Percentiles rank a stretch among this genome's conserved stretches.
These are phyloP conservation scores for Lasius fuliginosus DNA, from an alignment of 2,888 invertebrate species.

Conservation along the genomic window DNA sequence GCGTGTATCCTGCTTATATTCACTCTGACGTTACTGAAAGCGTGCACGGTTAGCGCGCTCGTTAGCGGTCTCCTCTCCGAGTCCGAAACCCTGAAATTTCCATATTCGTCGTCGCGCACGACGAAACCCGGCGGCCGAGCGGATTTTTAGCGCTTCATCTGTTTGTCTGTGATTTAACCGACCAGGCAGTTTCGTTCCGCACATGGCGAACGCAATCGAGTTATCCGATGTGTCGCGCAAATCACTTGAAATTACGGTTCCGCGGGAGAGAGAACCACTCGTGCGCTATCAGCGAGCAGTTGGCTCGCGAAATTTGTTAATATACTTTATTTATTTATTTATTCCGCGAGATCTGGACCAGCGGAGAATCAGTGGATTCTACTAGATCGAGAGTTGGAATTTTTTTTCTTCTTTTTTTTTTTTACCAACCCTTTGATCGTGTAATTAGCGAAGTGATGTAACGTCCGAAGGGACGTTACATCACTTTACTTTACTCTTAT, in stretches of 20 bases:
- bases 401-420: not conserved
- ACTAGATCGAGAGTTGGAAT: not conserved
- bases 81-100: conserved; percentile 55
- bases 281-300: conserved; percentile 21
- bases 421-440: not conserved
- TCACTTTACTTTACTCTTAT: not conserved
- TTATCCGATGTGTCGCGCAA: conserved; percentile 47
- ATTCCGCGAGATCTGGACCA: not conserved
- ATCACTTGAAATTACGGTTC: conserved; percentile 44
- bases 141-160: conserved; percentile 57
- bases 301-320: not conserved
- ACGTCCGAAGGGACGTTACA: too few relatives aligned
- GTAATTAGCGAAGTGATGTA: not conserved
- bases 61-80: conserved; percentile 45
- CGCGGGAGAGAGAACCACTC: not conserved
- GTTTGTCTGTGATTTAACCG: conserved; percentile 44
- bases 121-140: conserved; percentile 6
- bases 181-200: conserved; percentile 25
- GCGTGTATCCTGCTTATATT: not conserved
- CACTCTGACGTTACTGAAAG: conserved; percentile 12
- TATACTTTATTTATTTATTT: not conserved
- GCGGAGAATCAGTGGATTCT: not conserved
- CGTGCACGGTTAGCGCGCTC: conserved; percentile 51
- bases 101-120: conserved; percentile 42
- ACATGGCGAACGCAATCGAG: conserved; percentile 38